phyloP scores from a whole-genome alignment of 2,113 vertebrate species.

The Sigmodon hispidus region DNA sequence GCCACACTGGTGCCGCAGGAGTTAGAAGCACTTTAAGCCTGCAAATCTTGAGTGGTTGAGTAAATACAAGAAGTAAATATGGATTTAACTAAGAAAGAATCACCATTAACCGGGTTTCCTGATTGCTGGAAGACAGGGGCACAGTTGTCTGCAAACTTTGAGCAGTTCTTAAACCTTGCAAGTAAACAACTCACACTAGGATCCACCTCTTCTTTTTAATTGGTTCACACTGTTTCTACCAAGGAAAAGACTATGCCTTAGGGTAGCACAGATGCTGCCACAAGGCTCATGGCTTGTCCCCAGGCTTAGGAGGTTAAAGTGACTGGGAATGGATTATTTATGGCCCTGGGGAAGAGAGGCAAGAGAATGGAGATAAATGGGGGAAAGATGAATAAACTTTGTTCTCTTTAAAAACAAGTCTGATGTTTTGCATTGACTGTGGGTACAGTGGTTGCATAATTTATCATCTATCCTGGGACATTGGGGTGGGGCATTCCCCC shows the following conservation, averaged over 20 bases:
- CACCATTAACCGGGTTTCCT: not conserved
- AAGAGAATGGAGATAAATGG: not conserved
- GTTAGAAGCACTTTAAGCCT: constrained; percentile 1
- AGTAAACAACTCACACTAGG: constrained; percentile 7
- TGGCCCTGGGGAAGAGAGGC: too few relatives aligned
- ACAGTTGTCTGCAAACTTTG: not conserved
- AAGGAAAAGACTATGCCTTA: not conserved
- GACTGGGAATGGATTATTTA: not conserved
- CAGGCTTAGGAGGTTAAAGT: not conserved
- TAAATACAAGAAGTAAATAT: constrained; percentile 44
- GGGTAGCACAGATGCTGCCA: not conserved
- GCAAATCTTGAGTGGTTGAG: not conserved
- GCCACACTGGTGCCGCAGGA: not conserved
- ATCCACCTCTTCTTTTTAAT: not conserved
- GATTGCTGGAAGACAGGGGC: not conserved
- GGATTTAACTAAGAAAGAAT: constrained; percentile 36
- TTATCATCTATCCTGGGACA: not conserved
- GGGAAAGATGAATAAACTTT: not conserved
- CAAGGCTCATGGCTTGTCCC: not conserved
- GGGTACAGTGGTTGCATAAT: not conserved
- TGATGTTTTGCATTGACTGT: not conserved
- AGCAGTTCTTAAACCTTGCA: not conserved
- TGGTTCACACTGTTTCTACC: not conserved
- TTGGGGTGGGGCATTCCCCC: not conserved
- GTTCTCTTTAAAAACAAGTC: not conserved